These are phyloP conservation scores for Wiebesia pumilae DNA, from an alignment of 1,140 invertebrate genomes.

Conservation along the genomic window DNA sequence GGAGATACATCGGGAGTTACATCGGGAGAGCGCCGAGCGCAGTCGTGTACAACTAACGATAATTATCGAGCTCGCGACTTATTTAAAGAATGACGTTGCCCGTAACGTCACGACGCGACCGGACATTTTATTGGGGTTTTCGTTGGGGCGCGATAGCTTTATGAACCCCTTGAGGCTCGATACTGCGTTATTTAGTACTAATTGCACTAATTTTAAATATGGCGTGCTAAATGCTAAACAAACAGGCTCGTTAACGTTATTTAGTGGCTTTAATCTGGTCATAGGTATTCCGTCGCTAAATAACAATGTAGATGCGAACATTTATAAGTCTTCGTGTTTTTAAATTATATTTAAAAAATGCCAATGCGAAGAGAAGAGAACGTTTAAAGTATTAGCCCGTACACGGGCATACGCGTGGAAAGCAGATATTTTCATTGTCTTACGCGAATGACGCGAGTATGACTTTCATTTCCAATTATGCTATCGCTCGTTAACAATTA, in stretches of 20 bases:
- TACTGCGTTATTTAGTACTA: neutral
- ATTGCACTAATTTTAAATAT: neutral
- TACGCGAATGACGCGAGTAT: no score
- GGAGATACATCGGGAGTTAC: conserved; percentile 12
- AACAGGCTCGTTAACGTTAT: neutral
- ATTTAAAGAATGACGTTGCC: conserved; percentile 46
- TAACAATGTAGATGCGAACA: neutral
- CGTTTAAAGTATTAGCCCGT: no score
- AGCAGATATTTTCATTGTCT: no score
- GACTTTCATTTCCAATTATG: no score
- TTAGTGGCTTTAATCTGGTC: no score
- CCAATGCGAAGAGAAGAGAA: no score
- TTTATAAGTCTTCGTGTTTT: no score
- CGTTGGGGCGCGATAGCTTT: conserved; percentile 8
- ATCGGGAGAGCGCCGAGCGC: neutral
- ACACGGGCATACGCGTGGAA: no score
- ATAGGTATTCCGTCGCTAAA: neutral
- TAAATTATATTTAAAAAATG: no score
- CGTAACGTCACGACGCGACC: conserved; percentile 4
- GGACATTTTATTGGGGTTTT: conserved; percentile 15
- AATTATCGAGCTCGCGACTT: conserved; percentile 34
- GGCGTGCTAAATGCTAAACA: neutral
- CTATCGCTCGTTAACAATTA: no score
- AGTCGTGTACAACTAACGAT: no score
- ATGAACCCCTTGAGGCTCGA: neutral